Percentiles rank a stretch among this genome's conserved stretches.
phyloP scores from a whole-genome alignment of 1,140 invertebrate species.

The Lepidurus apus region DNA sequence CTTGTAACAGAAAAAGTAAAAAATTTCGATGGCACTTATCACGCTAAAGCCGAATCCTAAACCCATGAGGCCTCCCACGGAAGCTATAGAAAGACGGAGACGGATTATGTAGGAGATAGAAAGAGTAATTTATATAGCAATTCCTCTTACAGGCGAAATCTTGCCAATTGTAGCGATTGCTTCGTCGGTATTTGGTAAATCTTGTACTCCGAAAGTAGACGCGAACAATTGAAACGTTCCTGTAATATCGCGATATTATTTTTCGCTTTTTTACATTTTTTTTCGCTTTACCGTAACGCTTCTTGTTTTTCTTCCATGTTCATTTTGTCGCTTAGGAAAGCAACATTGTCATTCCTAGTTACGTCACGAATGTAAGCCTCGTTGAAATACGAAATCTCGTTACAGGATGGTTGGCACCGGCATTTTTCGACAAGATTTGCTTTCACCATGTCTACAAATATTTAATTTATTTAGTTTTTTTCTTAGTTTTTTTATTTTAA shows the following conservation, averaged over 20 bases:
- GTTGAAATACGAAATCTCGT: background rate
- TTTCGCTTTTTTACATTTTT: background rate
- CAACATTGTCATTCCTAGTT: background rate
- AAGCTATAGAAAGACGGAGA: slow-evolving; percentile 52
- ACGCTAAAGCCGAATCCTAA: slow-evolving; percentile 75
- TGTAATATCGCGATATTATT: background rate
- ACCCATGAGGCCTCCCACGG: slow-evolving; percentile 67
- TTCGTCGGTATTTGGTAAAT: background rate
- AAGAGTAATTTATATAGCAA: background rate
- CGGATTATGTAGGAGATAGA: background rate
- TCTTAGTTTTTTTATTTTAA: background rate
- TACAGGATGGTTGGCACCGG: background rate
- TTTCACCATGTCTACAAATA: background rate
- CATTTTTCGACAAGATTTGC: background rate
- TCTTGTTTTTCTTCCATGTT: background rate
- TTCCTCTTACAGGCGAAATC: background rate
- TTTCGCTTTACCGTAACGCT: background rate
- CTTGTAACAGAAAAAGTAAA: slow-evolving; percentile 62
- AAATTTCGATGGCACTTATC: slow-evolving; percentile 64
- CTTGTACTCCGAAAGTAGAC: background rate
- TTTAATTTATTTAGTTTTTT: background rate
- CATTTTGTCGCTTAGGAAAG: background rate
- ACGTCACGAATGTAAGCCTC: background rate
- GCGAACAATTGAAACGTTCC: background rate
- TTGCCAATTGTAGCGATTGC: slow-evolving; percentile 7